These are phyloP conservation scores for Ornithoptera alexandrae DNA, from an alignment of 2,888 invertebrate genomes.

Conservation along the genomic window DNA sequence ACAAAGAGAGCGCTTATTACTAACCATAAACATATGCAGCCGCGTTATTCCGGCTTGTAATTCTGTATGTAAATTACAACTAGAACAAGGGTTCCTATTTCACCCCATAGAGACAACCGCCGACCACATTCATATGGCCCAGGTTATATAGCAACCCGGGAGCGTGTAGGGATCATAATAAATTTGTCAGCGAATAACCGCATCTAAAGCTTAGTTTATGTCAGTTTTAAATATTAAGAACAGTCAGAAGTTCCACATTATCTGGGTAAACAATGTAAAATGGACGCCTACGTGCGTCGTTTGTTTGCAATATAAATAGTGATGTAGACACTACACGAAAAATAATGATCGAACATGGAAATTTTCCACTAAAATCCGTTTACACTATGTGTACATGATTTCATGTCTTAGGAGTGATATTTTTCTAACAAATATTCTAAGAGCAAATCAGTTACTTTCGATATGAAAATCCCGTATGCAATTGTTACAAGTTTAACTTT, in stretches of 20 bases:
- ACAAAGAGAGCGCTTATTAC: constrained; percentile 26
- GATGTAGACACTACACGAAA: constrained; percentile 25
- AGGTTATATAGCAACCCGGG: constrained; percentile 29
- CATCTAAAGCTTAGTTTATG: constrained; percentile 59
- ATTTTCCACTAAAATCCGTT: constrained; percentile 23
- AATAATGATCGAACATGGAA: constrained; percentile 27
- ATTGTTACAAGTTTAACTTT: too few species aligned
- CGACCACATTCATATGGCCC: constrained; percentile 46
- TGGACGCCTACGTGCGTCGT: constrained; percentile 11
- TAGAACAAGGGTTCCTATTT: constrained; percentile 66
- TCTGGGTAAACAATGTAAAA: constrained; percentile 20
- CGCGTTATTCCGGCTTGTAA: constrained; percentile 70
- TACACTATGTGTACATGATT: constrained; percentile 13
- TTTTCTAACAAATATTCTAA: too few species aligned
- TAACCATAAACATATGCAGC: constrained; percentile 61
- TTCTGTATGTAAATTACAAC: constrained; percentile 78
- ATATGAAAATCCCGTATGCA: too few species aligned
- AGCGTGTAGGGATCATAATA: constrained; percentile 37
- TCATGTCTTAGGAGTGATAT: too few species aligned
- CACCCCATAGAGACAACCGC: constrained; percentile 61
- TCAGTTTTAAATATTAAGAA: constrained; percentile 71
- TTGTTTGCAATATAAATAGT: constrained; percentile 28
- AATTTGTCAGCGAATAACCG: constrained; percentile 42
- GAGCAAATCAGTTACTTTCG: too few species aligned
- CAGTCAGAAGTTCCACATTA: constrained; percentile 37